Evolutionary conservation across 2,888 invertebrate genomes (phyloP).

Genomic region (Mellilla xanthometata): DNA sequence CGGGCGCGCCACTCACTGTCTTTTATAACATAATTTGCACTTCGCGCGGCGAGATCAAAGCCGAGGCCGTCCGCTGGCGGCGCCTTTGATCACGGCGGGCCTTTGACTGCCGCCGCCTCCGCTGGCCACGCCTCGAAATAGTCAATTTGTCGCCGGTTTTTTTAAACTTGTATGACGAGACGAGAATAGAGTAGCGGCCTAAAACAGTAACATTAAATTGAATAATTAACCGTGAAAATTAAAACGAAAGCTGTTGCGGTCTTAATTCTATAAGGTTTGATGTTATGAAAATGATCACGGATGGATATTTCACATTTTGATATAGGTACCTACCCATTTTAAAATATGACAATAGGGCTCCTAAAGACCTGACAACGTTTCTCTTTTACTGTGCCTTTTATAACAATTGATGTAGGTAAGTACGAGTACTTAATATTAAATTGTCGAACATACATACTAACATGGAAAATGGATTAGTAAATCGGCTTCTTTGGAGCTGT

Average conservation of each 20-base stretch:
- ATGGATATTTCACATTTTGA: too few relatives aligned
- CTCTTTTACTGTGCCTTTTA: too few relatives aligned
- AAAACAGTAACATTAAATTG: slow-evolving; percentile 26
- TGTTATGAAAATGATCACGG: too few relatives aligned
- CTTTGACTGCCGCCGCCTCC: slow-evolving; percentile 77
- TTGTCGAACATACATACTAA: too few relatives aligned
- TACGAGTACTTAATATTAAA: too few relatives aligned
- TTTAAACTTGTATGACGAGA: slow-evolving; percentile 37
- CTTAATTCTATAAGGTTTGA: not conserved
- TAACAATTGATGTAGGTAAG: too few relatives aligned
- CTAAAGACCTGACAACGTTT: too few relatives aligned
- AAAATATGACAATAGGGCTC: too few relatives aligned
- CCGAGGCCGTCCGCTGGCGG: slow-evolving; percentile 70
- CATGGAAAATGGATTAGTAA: too few relatives aligned
- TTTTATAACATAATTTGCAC: slow-evolving; percentile 83
- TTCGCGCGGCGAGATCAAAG: slow-evolving; percentile 81
- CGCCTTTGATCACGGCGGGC: slow-evolving; percentile 77
- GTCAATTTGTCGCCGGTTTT: slow-evolving; percentile 76
- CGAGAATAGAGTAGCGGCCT: slow-evolving; percentile 27
- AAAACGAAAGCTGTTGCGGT: slow-evolving; percentile 6
- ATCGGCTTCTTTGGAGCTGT: too few relatives aligned
- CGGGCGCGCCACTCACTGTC: slow-evolving; percentile 75
- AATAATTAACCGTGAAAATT: slow-evolving; percentile 22
- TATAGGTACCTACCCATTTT: too few relatives aligned
- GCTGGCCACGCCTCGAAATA: slow-evolving; percentile 76